Evolutionary conservation across 2,888 invertebrate species (phyloP).

Genomic region (Lamellibrachia satsuma): DNA sequence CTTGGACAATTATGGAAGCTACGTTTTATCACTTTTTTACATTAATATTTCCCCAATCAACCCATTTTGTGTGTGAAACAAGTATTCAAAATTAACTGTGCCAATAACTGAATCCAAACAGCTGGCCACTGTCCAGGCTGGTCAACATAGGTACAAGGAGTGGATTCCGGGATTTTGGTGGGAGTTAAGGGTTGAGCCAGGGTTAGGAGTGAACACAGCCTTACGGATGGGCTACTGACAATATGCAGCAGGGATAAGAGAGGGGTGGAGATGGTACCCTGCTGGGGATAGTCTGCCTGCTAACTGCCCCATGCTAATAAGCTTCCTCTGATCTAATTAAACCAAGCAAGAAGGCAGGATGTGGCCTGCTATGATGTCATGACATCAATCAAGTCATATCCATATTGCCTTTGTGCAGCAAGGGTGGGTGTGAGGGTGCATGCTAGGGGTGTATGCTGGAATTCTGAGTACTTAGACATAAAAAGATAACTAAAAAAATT

Average conservation of each 20-base stretch:
- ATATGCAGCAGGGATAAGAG: not conserved
- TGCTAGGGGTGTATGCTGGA: not conserved
- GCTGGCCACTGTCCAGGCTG: not conserved
- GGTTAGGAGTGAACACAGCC: not conserved
- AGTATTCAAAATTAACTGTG: not conserved
- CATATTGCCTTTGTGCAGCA: not conserved
- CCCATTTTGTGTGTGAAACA: not conserved
- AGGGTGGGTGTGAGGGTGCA: not conserved
- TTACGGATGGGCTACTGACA: not conserved
- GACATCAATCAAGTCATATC: constrained; percentile 4
- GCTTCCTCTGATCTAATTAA: constrained; percentile 3
- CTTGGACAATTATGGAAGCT: no score
- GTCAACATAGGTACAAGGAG: no score
- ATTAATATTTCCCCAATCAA: not conserved
- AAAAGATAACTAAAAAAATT: not conserved
- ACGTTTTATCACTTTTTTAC: not conserved
- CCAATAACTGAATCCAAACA: not conserved
- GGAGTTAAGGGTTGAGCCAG: not conserved
- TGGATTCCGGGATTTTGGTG: not conserved
- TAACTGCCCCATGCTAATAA: not conserved
- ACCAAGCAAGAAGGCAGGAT: not conserved
- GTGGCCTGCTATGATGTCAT: not conserved
- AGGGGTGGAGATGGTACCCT: not conserved
- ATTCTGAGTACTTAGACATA: not conserved
- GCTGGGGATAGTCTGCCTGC: not conserved